Conservation (phyloP, 2,113 vertebrate genomes). For the Chascanopsetta lugubris region DNA sequence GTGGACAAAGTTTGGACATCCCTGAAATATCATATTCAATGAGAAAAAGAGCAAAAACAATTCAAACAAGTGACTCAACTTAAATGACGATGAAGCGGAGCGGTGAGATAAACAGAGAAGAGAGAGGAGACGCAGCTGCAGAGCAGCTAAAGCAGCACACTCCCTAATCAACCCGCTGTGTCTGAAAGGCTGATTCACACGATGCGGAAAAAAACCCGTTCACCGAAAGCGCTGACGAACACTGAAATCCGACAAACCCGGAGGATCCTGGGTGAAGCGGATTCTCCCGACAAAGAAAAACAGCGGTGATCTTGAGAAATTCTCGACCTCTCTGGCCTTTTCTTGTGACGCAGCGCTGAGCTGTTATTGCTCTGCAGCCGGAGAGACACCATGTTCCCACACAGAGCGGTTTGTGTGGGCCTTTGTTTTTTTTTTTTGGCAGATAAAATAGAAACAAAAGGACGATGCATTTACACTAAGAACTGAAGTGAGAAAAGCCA, state of each 20-base stretch:
- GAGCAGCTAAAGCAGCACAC: too few species aligned
- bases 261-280: background rate
- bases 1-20: too few species aligned
- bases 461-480: constrained; percentile 22
- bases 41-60: too few species aligned
- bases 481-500: background rate
- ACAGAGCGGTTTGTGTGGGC: constrained; percentile 5
- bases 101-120: too few species aligned
- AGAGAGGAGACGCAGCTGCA: too few species aligned
- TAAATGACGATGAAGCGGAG: too few species aligned
- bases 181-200: too few species aligned
- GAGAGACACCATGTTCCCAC: constrained; percentile 17
- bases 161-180: too few species aligned
- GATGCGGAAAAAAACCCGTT: too few species aligned
- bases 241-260: background rate
- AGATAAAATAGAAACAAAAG: constrained; percentile 30
- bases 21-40: too few species aligned
- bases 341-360: background rate
- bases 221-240: background rate
- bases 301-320: background rate
- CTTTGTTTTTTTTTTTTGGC: constrained; percentile 17
- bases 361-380: constrained; percentile 11
- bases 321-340: constrained; percentile 1
- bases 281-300: background rate
- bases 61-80: too few species aligned